Evolutionary conservation across 2,888 invertebrate genomes (phyloP).

Genomic region (Ditylenchus weischeri): DNA sequence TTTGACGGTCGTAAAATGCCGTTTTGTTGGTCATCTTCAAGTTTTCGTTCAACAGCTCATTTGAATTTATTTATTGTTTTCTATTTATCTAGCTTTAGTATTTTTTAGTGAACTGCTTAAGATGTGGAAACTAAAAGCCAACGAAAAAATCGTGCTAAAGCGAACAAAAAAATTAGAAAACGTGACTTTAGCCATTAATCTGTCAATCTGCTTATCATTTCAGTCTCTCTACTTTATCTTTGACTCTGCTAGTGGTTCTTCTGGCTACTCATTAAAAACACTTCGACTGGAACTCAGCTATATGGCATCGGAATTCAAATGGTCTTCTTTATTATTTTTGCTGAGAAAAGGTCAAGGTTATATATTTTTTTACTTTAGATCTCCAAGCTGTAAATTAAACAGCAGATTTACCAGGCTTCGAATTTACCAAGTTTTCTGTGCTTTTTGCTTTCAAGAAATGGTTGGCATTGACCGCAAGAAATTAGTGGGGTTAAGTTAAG

Average conservation of each 20-base stretch:
- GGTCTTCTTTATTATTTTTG: too few species aligned
- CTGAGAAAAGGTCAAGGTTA: too few species aligned
- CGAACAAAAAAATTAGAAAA: too few species aligned
- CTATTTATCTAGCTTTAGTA: too few species aligned
- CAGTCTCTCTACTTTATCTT: constrained; percentile 42
- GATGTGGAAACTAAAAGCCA: too few species aligned
- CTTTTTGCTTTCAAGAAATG: constrained; percentile 36
- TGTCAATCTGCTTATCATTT: constrained; percentile 47
- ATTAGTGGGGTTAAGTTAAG: constrained; percentile 41
- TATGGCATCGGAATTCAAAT: constrained; percentile 38
- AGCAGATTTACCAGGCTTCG: constrained; percentile 37
- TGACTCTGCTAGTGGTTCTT: constrained; percentile 32
- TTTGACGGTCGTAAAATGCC: too few species aligned
- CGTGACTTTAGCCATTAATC: constrained; percentile 21
- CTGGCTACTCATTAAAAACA: constrained; percentile 7
- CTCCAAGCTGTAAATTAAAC: constrained; percentile 50
- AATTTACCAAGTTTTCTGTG: constrained; percentile 23
- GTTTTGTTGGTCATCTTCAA: too few species aligned
- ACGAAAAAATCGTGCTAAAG: too few species aligned
- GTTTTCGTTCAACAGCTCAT: too few species aligned
- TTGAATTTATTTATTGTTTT: too few species aligned
- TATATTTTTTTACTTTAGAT: constrained; percentile 35
- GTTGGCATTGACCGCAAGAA: constrained; percentile 36
- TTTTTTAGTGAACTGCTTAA: too few species aligned
- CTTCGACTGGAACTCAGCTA: constrained; percentile 41